Percentiles rank a stretch among this genome's conserved stretches.
These are phyloP conservation scores for Sylvilagus floridanus DNA, from an alignment of 2,797 vertebrate species.

Conservation along the genomic window DNA sequence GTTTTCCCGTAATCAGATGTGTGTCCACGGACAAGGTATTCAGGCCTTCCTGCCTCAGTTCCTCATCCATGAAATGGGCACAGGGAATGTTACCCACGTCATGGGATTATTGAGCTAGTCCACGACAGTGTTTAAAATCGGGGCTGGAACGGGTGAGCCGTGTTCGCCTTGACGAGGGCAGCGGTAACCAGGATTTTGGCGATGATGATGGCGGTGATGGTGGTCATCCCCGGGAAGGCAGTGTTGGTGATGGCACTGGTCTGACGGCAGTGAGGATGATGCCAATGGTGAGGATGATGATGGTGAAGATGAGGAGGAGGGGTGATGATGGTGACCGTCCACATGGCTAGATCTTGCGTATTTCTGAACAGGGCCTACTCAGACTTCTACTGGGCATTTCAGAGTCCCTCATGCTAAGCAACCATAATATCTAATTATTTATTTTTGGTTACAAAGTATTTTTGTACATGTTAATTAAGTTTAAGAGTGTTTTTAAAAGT, in stretches of 20 bases:
- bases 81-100: neutral
- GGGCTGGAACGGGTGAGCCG: neutral
- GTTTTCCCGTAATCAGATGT: neutral
- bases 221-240: neutral
- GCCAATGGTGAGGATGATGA: too few species aligned
- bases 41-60: neutral
- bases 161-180: neutral
- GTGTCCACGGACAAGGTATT: too few species aligned
- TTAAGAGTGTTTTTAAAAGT: neutral
- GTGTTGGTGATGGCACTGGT: neutral
- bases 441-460: neutral
- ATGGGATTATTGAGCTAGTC: too few species aligned
- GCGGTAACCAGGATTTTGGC: neutral
- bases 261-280: neutral
- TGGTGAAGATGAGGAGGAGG: neutral
- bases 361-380: neutral
- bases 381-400: neutral
- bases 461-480: neutral
- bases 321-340: neutral
- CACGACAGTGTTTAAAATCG: neutral
- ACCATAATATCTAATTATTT: neutral
- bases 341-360: neutral
- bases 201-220: fast-evolving
- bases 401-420: neutral
- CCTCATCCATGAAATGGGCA: neutral